phyloP scores from a whole-genome alignment of 2,888 invertebrate genomes.

The Mylabris sibirica region DNA sequence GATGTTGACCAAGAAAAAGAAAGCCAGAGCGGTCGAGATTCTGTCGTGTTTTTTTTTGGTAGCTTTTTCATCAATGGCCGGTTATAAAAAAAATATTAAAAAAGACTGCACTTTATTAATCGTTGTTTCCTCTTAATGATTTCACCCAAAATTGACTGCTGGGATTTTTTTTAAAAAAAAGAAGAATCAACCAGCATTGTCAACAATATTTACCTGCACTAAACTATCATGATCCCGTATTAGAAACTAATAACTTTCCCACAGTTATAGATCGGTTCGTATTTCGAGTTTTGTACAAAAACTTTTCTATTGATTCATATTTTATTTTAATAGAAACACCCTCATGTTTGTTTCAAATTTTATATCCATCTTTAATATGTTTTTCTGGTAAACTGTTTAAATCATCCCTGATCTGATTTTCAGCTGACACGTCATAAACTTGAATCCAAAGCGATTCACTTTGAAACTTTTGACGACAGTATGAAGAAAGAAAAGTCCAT shows the following conservation, averaged over 20 bases:
- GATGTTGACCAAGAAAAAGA: constrained; percentile 37
- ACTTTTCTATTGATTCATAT: not conserved
- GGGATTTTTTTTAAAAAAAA: not conserved
- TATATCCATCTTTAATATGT: not conserved
- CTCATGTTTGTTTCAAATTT: constrained; percentile 3
- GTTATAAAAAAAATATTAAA: not conserved
- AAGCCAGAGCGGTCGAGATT: not conserved
- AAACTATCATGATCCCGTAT: not conserved
- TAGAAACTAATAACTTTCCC: constrained; percentile 1
- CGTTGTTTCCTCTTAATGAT: not conserved
- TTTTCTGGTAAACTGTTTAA: not conserved
- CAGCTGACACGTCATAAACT: not conserved
- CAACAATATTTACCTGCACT: constrained; percentile 3
- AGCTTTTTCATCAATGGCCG: constrained; percentile 12
- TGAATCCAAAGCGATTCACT: not conserved
- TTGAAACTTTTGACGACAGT: not conserved
- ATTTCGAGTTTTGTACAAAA: not conserved
- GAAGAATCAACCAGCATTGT: not conserved
- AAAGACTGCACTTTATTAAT: not conserved
- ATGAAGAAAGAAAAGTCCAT: not conserved
- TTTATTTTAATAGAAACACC: not conserved
- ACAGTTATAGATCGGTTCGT: not conserved
- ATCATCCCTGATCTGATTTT: not conserved
- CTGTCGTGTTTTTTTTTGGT: constrained; percentile 25
- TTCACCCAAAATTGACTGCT: not conserved